These are phyloP conservation scores for Hyperoplus lanceolatus DNA, from an alignment of 2,797 vertebrate genomes.

Conservation along the genomic window DNA sequence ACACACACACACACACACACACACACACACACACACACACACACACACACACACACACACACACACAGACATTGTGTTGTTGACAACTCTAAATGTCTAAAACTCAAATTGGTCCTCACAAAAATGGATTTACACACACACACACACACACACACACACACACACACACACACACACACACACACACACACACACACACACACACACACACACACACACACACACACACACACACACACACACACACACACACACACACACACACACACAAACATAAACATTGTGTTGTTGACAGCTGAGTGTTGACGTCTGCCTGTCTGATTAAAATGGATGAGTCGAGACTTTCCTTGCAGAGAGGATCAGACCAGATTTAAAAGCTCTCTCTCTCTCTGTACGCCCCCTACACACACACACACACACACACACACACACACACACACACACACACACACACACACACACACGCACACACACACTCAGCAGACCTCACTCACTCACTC, in stretches of 20 bases:
- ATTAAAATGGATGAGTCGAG: conserved; percentile 56
- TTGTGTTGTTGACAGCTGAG: conserved; percentile 11
- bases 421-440: too few species aligned
- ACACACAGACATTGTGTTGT: too few species aligned
- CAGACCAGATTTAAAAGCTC: conserved; percentile 65
- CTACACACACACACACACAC: background rate
- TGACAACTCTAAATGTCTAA: too few species aligned
- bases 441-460: background rate
- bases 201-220: conserved; percentile 3
- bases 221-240: background rate
- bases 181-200: background rate
- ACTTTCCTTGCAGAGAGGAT: conserved; percentile 59
- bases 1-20: too few species aligned
- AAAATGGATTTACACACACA: too few species aligned
- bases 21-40: too few species aligned
- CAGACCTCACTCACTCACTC: too few species aligned
- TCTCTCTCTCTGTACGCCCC: conserved; percentile 36
- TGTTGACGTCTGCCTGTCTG: conserved; percentile 41
- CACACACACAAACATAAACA: background rate
- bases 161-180: too few species aligned
- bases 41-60: too few species aligned
- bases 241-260: conserved; percentile 10
- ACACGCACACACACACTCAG: too few species aligned
- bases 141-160: too few species aligned
- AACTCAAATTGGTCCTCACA: too few species aligned